Conservation (phyloP, 2,797 vertebrate genomes). For the Tapirus indicus region DNA sequence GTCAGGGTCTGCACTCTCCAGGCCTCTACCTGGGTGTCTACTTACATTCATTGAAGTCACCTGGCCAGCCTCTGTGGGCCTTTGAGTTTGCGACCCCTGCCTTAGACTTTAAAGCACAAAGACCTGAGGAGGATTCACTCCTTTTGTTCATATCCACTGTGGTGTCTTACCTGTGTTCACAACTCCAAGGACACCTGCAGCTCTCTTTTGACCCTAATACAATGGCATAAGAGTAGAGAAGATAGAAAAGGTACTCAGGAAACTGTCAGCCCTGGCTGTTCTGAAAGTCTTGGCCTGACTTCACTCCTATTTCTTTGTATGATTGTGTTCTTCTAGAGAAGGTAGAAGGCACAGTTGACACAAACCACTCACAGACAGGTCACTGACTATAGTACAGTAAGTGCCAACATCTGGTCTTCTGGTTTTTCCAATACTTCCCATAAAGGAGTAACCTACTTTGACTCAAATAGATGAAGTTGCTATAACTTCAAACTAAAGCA, state of each 20-base stretch:
- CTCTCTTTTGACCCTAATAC: background rate
- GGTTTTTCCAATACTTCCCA: background rate
- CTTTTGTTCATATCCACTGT: background rate
- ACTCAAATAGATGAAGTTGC: background rate
- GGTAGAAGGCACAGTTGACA: background rate
- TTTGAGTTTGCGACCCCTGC: background rate
- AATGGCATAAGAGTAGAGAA: background rate
- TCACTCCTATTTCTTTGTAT: background rate
- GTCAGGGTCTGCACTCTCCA: background rate
- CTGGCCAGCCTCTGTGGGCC: background rate
- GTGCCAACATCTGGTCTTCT: background rate
- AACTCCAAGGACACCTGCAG: fast-evolving
- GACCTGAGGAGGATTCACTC: background rate
- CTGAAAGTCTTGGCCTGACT: background rate
- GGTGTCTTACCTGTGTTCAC: background rate
- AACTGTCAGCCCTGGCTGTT: background rate
- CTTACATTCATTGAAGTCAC: background rate
- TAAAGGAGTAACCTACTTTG: background rate
- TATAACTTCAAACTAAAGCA: background rate
- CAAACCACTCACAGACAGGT: background rate
- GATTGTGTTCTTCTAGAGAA: background rate
- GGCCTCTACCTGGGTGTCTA: background rate
- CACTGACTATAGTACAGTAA: background rate
- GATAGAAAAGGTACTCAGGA: background rate
- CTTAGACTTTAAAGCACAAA: background rate